Evolutionary conservation across 1,140 invertebrate species (phyloP), one percentile per base, ranked within the genome.

Genomic region (Parasteatoda tepidariorum): DNA sequence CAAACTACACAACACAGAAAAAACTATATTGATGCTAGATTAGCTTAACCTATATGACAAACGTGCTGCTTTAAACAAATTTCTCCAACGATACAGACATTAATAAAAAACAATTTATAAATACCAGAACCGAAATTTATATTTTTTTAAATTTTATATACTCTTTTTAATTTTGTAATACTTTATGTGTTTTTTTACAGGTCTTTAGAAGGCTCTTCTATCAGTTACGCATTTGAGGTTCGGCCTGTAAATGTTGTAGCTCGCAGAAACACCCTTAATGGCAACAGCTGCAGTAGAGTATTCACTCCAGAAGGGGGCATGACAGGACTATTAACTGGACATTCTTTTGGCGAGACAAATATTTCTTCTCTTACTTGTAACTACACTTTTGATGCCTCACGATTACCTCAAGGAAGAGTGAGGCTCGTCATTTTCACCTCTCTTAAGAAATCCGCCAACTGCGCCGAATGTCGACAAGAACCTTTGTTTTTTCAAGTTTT

Each of bases 201-300:
- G 15, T 86, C 85, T n/a, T 67, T 87, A 13, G 86, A 86, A 64
- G 86, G 86, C 0, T 73, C 85, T 22, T 86, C 86, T 11, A 64
- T 87, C 9, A 85, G 85, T 48, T 87, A 86, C 41, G 76, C 67
- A 18, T 86, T 87, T 68, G 84, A 87, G 68, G 86, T 87, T 0
- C 41, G 64, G 15, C 62, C 84, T 13, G 75, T 84, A 0, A 82
- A 82, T 33, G 22, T 84, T 1, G 67, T 68, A 0, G 34, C 38
- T 13, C 33, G 70, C 15, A 28, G 76, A 2, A 75, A 74, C 30
- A 59, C 13, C 15, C 26, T 83, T 2, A 84, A 62, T 22, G 70
- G 67, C 5, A 18, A 31, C 4, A 38, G 54, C 2, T 84, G 84
- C 66, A 76, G 76, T n/a, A 33, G 76, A 13, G 55, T 30, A 11